Conservation (phyloP, 2,888 invertebrate species). For the Rhynchonema sp. region DNA sequence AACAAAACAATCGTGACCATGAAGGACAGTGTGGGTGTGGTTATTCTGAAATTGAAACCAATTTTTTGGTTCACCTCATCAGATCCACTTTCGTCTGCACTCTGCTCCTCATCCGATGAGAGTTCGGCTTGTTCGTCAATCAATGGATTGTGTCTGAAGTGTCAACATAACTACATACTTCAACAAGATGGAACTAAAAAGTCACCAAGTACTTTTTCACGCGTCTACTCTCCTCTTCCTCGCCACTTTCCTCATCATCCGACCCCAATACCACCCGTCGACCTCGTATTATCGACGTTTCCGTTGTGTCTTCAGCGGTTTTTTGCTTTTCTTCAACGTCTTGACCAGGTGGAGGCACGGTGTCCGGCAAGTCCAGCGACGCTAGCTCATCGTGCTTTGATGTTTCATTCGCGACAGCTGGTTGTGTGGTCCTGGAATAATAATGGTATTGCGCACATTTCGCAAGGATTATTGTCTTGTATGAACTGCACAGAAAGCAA, state of each 20-base stretch:
- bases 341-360: no score
- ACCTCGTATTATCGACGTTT: background rate
- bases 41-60: background rate
- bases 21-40: background rate
- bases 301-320: background rate
- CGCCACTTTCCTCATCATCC: background rate
- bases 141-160: background rate
- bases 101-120: background rate
- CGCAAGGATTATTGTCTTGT: no score
- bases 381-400: no score
- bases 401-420: no score
- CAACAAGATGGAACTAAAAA: background rate
- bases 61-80: background rate
- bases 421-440: no score
- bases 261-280: background rate
- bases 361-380: no score
- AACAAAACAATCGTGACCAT: background rate
- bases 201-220: background rate
- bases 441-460: no score
- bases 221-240: background rate
- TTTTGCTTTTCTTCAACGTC: background rate
- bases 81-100: background rate
- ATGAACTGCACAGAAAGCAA: no score
- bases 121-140: background rate
- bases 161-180: background rate